Conservation (phyloP, 1,140 invertebrate genomes). For the Colletes gigas region DNA sequence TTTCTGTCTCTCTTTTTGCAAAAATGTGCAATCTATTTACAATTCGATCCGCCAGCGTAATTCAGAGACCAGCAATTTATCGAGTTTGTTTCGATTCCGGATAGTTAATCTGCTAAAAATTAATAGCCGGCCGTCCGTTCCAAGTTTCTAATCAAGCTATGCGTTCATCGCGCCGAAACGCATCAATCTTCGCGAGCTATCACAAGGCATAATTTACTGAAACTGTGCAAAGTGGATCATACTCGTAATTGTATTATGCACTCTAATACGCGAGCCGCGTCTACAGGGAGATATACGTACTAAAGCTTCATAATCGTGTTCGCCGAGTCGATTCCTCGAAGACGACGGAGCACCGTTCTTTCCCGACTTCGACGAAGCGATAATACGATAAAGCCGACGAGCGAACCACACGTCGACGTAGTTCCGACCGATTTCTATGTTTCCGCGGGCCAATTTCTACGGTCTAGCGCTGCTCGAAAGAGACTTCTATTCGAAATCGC, state of each 20-base stretch:
- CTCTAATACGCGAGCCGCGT: not conserved
- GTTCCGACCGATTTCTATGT: constrained; percentile 41
- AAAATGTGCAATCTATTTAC: too few relatives aligned
- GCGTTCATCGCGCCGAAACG: not conserved
- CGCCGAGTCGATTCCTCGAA: constrained; percentile 10
- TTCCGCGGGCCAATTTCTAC: constrained; percentile 23
- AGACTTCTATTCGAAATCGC: constrained; percentile 49
- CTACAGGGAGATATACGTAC: not conserved
- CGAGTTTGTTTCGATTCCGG: too few relatives aligned
- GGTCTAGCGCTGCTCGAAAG: not conserved
- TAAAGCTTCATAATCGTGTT: constrained; percentile 5
- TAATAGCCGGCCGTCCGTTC: not conserved
- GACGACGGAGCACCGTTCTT: constrained; percentile 2
- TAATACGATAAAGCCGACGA: constrained; percentile 44
- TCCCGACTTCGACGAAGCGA: constrained; percentile 24
- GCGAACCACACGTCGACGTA: not conserved
- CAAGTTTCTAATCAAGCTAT: constrained; percentile 23
- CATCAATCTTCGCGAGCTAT: constrained; percentile 26
- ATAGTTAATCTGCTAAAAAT: too few relatives aligned
- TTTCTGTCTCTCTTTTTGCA: too few relatives aligned
- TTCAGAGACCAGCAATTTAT: too few relatives aligned
- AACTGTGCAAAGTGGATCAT: constrained; percentile 22
- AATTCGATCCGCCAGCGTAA: too few relatives aligned
- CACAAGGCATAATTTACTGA: constrained; percentile 16
- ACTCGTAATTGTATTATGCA: not conserved